Evolutionary conservation across 2,888 invertebrate genomes (phyloP), one percentile per base, ranked within the genome.

Genomic region (Morpho helenor): DNA sequence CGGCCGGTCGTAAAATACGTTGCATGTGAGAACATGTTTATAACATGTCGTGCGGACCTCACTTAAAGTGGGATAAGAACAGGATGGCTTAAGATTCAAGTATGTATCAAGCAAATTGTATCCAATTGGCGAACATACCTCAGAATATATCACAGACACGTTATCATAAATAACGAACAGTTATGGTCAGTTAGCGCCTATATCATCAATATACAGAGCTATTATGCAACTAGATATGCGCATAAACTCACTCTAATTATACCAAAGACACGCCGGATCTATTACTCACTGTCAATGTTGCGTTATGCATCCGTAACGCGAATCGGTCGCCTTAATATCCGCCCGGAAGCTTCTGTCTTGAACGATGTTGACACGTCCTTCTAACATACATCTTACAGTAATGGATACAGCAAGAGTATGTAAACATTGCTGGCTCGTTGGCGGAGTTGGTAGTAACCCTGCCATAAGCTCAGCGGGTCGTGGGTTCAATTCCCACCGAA

Each of bases 261-360:
- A 47, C 60, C 60, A 59, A 62, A 56, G 60, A 62, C 65, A 63
- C 65, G 65, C 60, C 62, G 62, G 52, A 56, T 59, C 60, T 62
- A 66, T 66, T 66, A 63, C 60, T 66, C 63, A 63, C 44, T 61
- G 64, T 62, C 64, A 66, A 59, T 57, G 53, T 53, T 53, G 45
- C 53, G 59, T 58, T 60, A 56, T 57, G 48, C 54, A 59, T 52
- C 61, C 57, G 52, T 52, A 60, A 52, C 56, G 52, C 42, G 58
- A 49, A 58, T 62, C 52, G 68, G 61, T 60, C 60, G 59, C 55
- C 60, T 60, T 66, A 64, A 66, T 66, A 64, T 64, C 66, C 66
- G 64, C 50, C 53, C 56, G 57, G 59, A 56, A 57, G 63, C 61
- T 48, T 55, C 62, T 46, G 45, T 56, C 58, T 58, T 66, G 60